Conservation (phyloP, 2,113 vertebrate genomes). For the Campylomormyrus tamandua region DNA sequence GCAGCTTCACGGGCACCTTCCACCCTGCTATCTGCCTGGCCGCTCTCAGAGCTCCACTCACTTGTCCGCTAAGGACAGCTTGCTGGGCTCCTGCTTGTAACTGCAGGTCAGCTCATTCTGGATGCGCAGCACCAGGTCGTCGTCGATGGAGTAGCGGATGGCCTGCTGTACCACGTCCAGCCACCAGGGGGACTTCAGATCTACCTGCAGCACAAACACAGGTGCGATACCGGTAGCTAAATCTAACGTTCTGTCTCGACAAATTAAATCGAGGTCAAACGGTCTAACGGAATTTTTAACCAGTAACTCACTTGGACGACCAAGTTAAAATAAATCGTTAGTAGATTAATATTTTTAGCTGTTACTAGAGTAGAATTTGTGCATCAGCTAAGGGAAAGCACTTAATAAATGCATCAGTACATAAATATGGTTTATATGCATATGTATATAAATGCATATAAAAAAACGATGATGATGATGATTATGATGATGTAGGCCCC, state of each 20-base stretch:
- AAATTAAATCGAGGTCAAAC: background rate
- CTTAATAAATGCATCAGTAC: background rate
- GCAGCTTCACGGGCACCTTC: background rate
- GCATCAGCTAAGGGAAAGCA: background rate
- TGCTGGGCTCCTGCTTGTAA: constrained; percentile 83
- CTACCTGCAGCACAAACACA: constrained; percentile 44
- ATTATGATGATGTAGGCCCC: too few relatives aligned
- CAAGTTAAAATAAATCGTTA: background rate
- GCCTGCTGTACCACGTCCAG: constrained; percentile 81
- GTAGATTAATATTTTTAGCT: background rate
- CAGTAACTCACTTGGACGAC: background rate
- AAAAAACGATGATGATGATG: background rate
- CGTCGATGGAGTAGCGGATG: constrained; percentile 72
- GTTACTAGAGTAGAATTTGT: background rate
- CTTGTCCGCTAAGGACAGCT: constrained; percentile 94
- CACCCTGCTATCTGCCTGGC: background rate
- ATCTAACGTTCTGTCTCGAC: background rate
- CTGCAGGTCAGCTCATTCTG: constrained; percentile 85
- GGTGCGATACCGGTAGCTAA: background rate
- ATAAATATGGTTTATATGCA: background rate
- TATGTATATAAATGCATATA: background rate
- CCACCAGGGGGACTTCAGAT: constrained; percentile 85
- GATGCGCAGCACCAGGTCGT: constrained; percentile 83
- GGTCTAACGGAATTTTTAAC: background rate
- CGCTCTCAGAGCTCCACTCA: constrained; percentile 33